Evolutionary conservation across 2,797 vertebrate species (phyloP), one percentile per base, ranked within the genome.

Genomic region (Smutsia temminckii): DNA sequence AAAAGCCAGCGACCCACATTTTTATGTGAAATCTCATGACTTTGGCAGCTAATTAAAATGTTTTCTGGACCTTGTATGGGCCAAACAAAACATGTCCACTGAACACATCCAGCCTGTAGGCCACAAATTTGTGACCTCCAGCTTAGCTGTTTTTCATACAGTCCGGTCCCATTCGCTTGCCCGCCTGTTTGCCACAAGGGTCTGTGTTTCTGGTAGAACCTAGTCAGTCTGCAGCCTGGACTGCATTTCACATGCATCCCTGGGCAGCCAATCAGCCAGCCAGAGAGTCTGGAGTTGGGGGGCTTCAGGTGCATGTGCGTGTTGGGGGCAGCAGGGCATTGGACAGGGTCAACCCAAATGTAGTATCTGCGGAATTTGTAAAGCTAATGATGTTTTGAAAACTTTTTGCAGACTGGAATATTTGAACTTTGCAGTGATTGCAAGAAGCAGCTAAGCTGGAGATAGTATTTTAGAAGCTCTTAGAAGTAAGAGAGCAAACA

Each of bases 1-100:
- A 68, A 89, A 95, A 93, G 32, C 42, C 83, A 95, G 77, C 93
- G 79, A 93, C 85, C 84, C 68, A 64, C 88, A 92, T 96, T 93
- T 95, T 79, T 86, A 53, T 83, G 61, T 89, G 92, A 95, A 88
- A 46, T 84, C 72, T 85, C 78, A 64, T 90, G 69, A 84, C 66
- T 92, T 85, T 93, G 80, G 90, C 92, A 93, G 81, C 68, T 96
- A 96, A 93, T 94, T 96, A 87, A 94, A 92, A 93, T 85, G 63
- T 93, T 81, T 74, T 90, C 81, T 81, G 71, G 83, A 68, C 53
- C 11, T 78, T 2, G 11, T 34, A 32, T 11, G 85, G 81, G 66
- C 90, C 95, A 95, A 93, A 85, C 40, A 94, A 96, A 97, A 93
- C 66, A 69, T 59, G 53, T 91, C 53, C 25, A 1, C 68, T 34